Evolutionary conservation across 2,888 invertebrate genomes (phyloP).

Genomic region (Frankliniella fusca): DNA sequence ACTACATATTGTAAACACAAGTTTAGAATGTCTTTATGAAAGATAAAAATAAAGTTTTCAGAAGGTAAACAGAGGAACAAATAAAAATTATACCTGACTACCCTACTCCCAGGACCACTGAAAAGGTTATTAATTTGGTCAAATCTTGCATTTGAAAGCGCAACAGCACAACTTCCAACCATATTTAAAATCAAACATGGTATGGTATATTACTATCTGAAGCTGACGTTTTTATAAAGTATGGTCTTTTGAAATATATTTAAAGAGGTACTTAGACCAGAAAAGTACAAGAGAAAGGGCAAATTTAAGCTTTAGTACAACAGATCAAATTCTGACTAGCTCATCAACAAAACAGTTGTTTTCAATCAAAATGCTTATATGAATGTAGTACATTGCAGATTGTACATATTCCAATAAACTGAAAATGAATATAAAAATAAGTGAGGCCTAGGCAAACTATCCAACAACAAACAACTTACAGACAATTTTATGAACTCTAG

Average conservation of each 20-base stretch:
- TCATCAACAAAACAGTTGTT: neutral
- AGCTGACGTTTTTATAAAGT: neutral
- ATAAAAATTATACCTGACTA: neutral
- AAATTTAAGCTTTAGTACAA: neutral
- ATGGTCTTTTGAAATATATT: neutral
- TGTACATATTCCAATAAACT: neutral
- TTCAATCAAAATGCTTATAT: neutral
- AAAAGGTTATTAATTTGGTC: neutral
- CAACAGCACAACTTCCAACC: neutral
- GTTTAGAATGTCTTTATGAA: too few relatives aligned
- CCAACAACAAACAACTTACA: neutral
- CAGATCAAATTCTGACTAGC: neutral
- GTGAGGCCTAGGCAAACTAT: constrained; percentile 19
- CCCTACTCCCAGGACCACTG: neutral
- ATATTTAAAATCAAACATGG: neutral
- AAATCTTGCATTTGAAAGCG: neutral
- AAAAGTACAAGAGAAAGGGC: neutral
- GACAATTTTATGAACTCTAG: neutral
- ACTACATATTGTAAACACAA: too few relatives aligned
- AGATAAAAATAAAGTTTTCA: too few relatives aligned
- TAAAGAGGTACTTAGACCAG: neutral
- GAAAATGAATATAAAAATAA: neutral
- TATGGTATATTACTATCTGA: too few relatives aligned
- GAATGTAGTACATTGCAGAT: neutral
- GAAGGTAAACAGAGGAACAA: neutral